phyloP scores from a whole-genome alignment of 2,888 invertebrate genomes.

The Theodoxus fluviatilis region DNA sequence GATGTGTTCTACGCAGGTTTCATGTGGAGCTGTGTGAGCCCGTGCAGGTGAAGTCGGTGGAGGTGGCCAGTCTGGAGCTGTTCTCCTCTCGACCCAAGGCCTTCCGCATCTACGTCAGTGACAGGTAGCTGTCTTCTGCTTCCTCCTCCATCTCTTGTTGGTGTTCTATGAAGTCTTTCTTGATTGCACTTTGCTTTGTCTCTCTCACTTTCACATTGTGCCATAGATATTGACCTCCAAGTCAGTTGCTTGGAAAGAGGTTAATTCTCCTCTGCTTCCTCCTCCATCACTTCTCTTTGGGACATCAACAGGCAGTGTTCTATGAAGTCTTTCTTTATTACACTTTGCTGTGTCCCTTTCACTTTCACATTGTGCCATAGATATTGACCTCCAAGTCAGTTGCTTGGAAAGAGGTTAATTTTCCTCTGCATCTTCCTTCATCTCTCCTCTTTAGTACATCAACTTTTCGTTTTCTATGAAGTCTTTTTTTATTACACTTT shows the following conservation, averaged over 20 bases:
- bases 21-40: slow-evolving; percentile 97
- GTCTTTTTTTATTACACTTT: too few species aligned
- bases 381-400: too few species aligned
- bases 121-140: slow-evolving; percentile 49
- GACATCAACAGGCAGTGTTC: too few species aligned
- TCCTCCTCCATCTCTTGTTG: neutral
- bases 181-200: neutral
- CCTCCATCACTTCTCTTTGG: neutral
- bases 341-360: neutral
- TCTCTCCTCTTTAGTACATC: too few species aligned
- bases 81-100: slow-evolving; percentile 96
- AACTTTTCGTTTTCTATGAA: too few species aligned
- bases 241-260: too few species aligned
- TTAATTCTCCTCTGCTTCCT: too few species aligned
- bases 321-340: neutral
- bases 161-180: too few species aligned
- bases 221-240: too few species aligned
- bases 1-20: slow-evolving; percentile 83
- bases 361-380: neutral
- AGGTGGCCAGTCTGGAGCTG: slow-evolving; percentile 95
- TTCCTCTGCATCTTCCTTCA: too few species aligned
- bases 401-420: too few species aligned
- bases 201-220: slow-evolving; percentile 9
- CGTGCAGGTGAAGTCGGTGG: slow-evolving; percentile 85
- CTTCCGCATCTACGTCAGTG: slow-evolving; percentile 72